Evolutionary conservation across 2,113 vertebrate species (phyloP).

Genomic region (Gallinago undulata): DNA sequence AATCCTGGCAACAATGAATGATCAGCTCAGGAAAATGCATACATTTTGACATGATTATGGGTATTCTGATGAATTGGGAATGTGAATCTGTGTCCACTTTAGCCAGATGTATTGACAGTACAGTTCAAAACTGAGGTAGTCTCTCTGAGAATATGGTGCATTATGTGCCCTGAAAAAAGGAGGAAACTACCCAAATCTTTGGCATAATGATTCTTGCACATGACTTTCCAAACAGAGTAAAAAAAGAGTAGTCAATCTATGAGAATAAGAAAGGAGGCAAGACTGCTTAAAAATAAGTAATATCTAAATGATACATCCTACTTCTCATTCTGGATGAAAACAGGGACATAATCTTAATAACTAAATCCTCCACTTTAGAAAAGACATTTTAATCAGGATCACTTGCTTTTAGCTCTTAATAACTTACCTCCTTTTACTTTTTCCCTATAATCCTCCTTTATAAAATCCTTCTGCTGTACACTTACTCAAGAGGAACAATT

Average conservation of each 20-base stretch:
- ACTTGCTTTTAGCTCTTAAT: background rate
- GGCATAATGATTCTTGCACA: background rate
- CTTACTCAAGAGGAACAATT: background rate
- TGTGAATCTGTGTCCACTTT: background rate
- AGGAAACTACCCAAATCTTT: background rate
- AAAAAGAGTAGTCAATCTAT: background rate
- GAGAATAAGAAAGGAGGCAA: background rate
- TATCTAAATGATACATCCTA: background rate
- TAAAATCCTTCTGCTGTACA: background rate
- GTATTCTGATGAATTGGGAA: background rate
- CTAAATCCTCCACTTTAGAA: background rate
- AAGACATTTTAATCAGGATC: background rate
- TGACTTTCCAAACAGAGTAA: background rate
- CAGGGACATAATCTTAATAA: background rate
- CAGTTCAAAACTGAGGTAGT: background rate
- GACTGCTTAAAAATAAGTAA: background rate
- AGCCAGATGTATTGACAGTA: background rate
- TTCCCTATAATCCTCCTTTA: constrained; percentile 8
- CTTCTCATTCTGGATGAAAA: background rate
- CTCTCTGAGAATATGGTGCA: background rate
- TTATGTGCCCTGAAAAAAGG: background rate
- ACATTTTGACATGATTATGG: background rate
- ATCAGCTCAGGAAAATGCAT: background rate
- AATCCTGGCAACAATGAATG: background rate
- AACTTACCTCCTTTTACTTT: background rate